Percentiles rank a stretch among this genome's conserved stretches.
Evolutionary conservation across 2,797 vertebrate species (phyloP).

Genomic region (Pipistrellus pygmaeus): DNA sequence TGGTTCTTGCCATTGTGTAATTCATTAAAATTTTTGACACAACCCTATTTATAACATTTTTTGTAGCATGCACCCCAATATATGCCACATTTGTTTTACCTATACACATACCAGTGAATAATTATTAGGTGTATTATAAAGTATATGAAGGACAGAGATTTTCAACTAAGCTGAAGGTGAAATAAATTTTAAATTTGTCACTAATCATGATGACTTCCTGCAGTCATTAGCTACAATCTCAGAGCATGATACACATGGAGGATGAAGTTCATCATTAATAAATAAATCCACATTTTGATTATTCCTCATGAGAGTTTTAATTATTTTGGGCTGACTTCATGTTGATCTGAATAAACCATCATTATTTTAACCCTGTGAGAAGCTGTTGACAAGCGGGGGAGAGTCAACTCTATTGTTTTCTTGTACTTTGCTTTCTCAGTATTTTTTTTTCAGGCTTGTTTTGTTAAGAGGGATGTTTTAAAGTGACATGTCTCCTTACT

Average conservation of each 20-base stretch:
- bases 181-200: constrained; percentile 1
- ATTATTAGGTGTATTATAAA: background rate
- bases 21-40: background rate
- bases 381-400: background rate
- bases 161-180: background rate
- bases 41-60: background rate
- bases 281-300: background rate
- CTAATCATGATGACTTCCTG: background rate
- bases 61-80: background rate
- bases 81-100: background rate
- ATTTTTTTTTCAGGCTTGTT: background rate
- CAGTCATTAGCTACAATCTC: background rate
- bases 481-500: background rate
- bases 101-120: background rate
- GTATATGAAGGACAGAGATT: background rate
- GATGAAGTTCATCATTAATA: background rate
- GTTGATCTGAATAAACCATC: background rate
- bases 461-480: background rate
- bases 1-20: background rate
- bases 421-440: background rate
- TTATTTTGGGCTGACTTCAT: background rate
- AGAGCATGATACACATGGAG: background rate
- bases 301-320: constrained; percentile 13
- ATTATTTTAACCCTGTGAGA: background rate
- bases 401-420: background rate